Evolutionary conservation across 2,113 vertebrate species (phyloP).

Genomic region (Otus sunia): DNA sequence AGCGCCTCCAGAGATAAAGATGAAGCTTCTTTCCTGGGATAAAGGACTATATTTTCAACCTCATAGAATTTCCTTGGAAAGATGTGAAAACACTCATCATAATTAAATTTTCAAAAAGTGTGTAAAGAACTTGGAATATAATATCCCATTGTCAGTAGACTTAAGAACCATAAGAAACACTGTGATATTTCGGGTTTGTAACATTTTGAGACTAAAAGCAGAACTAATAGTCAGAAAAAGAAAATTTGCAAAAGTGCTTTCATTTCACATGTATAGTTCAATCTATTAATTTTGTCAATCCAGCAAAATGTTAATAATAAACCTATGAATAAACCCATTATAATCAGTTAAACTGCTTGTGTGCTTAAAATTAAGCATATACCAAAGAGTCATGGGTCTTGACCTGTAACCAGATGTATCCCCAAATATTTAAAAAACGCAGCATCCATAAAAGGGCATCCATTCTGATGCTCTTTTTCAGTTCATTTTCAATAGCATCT

Average conservation of each 20-base stretch:
- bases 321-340: background rate
- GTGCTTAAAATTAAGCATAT: background rate
- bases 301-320: background rate
- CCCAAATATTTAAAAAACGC: background rate
- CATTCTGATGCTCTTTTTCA: background rate
- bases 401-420: background rate
- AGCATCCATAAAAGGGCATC: background rate
- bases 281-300: background rate
- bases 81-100: background rate
- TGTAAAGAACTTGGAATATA: background rate
- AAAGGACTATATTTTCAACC: background rate
- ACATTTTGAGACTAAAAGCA: background rate
- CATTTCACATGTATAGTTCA: background rate
- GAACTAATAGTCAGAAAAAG: background rate
- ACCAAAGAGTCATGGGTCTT: background rate
- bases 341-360: background rate
- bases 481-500: background rate
- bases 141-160: background rate
- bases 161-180: background rate
- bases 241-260: background rate
- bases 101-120: background rate
- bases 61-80: background rate
- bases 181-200: background rate
- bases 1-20: background rate
- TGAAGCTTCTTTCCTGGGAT: background rate